phyloP scores from a whole-genome alignment of 23 tunicate species.

The Corella eumyota region DNA sequence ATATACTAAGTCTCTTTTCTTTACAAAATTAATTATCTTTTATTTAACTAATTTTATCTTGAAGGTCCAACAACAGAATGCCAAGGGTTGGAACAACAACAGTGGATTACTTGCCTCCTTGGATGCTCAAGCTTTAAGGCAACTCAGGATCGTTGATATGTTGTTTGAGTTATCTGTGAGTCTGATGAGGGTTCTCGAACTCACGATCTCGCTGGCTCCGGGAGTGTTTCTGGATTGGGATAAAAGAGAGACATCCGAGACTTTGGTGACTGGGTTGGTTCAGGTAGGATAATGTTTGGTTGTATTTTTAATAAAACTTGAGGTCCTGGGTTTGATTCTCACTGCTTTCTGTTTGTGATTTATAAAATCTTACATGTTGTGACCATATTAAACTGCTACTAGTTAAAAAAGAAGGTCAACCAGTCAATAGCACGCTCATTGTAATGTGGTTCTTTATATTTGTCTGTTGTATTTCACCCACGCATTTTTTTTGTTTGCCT shows the following conservation, averaged over 20 bases:
- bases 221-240: constrained; percentile 79
- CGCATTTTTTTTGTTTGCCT: too few relatives aligned
- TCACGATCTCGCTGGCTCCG: constrained; percentile 74
- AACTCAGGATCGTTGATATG: constrained; percentile 94
- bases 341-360: too few relatives aligned
- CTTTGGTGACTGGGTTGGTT: constrained; percentile 23
- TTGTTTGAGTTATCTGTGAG: constrained; percentile 83
- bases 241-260: constrained; percentile 51
- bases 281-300: constrained; percentile 27
- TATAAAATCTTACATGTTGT: too few relatives aligned
- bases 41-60: not conserved
- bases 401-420: too few relatives aligned
- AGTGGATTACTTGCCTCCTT: constrained; percentile 76
- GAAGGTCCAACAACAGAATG: constrained; percentile 76
- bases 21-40: not conserved
- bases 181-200: constrained; percentile 74
- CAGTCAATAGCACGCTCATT: too few relatives aligned
- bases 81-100: constrained; percentile 30
- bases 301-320: not conserved
- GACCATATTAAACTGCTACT: too few relatives aligned
- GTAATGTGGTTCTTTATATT: too few relatives aligned
- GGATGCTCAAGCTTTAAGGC: constrained; percentile 84
- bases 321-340: too few relatives aligned
- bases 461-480: too few relatives aligned
- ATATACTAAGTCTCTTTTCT: too few relatives aligned